A percentile compares a stretch with the other conserved stretches of the same genome.
Conservation (phyloP, 2,888 invertebrate species). For the Matsumyia berberina region DNA sequence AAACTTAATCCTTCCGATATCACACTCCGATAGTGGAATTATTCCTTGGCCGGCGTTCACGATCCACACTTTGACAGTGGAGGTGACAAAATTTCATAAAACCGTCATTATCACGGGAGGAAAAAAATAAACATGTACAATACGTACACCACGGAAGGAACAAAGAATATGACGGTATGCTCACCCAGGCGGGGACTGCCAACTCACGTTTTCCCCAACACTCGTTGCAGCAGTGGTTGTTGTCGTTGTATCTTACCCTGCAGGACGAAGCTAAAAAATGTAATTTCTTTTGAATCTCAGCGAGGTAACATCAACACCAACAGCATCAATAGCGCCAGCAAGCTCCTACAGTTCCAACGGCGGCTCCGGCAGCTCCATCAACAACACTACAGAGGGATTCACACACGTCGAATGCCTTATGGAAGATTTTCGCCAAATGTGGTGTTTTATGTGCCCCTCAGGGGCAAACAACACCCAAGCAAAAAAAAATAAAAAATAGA, state of each 20-base stretch:
- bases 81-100: conserved; percentile 56
- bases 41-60: background rate
- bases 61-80: conserved; percentile 3
- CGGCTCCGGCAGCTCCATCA: background rate
- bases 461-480: conserved; percentile 10
- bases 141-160: background rate
- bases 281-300: conserved; percentile 43
- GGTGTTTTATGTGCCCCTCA: conserved; percentile 16
- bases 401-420: conserved; percentile 31
- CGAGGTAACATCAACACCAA: conserved; percentile 33
- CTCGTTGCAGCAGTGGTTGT: background rate
- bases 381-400: conserved; percentile 6
- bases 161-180: conserved; percentile 8
- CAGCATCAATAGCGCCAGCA: conserved; percentile 3
- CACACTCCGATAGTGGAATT: conserved; percentile 15
- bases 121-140: conserved; percentile 17
- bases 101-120: conserved; percentile 39
- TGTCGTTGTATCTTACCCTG: conserved; percentile 1
- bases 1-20: background rate
- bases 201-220: conserved; percentile 7
- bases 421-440: conserved; percentile 36
- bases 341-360: background rate
- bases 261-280: conserved; percentile 18
- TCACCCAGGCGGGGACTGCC: background rate
- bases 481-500: conserved; percentile 8